Evolutionary conservation across 2,113 vertebrate genomes (phyloP), one percentile per base, ranked within the genome.

Genomic region (Cinclus cinclus): DNA sequence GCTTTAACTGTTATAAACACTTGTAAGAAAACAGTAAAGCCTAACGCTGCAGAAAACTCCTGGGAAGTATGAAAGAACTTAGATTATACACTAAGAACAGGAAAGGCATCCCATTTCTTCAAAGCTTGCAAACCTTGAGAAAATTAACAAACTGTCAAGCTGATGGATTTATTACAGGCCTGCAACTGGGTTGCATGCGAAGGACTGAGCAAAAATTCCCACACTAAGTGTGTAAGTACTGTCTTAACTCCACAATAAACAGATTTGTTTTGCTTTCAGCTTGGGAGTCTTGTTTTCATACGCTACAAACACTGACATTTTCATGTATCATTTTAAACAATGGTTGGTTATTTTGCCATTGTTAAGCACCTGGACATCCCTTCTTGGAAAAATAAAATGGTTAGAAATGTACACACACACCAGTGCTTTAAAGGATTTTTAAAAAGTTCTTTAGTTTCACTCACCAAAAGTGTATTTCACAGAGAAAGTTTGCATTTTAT

Each of bases 171-270:
- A 24, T 52, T 70, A 53, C 28, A 53, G n/a, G 37, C 28, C 28
- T 25, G 15, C 30, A 53, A 31, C 9, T 2, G 4, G 27, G 35
- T 10, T 71, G 28, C 1, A 4, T 31, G 28, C 6, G 1, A 23
- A 53, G 28, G 28, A 25, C 37, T 24, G 50, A 33, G 33, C 28
- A 41, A 41, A 41, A 28, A 53, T 41, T 70, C 35, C 13, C 37
- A 41, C 50, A 70, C 27, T 31, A 31, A 52, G 19, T 22, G 25
- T 28, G 7, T 11, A 39, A 31, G 27, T 52, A 9, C 18, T 50
- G 44, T 20, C 24, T 49, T 20, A 28, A 69, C 7, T 8, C 67
- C 28, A 15, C 49, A 52, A 70, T 70, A 53, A 70, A 39, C 20
- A 70, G 35, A 31, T 31, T 17, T 15, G 41, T 31, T 39, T 31